Evolutionary conservation across 2,888 invertebrate species (phyloP).

Genomic region (Terebella lapidaria): DNA sequence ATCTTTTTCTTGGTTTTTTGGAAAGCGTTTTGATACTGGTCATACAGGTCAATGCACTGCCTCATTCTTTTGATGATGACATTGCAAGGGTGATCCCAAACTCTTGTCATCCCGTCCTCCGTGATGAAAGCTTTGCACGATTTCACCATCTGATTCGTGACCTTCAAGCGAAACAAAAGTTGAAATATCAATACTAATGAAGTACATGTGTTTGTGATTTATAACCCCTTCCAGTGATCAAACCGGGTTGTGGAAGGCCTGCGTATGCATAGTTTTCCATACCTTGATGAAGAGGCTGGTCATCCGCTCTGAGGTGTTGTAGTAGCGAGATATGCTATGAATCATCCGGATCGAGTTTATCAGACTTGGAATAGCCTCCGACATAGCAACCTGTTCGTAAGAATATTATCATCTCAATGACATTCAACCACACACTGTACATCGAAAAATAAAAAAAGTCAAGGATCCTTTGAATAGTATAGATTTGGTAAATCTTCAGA

Average conservation of each 20-base stretch:
- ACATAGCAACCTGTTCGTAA: slow-evolving; percentile 38
- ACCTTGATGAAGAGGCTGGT: slow-evolving; percentile 41
- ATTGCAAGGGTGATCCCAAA: slow-evolving; percentile 42
- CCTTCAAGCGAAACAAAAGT: slow-evolving; percentile 28
- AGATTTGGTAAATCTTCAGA: too few species aligned
- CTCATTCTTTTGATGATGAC: slow-evolving; percentile 49
- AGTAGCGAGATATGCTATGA: slow-evolving; percentile 42
- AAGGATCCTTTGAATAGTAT: too few species aligned
- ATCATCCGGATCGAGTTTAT: slow-evolving; percentile 50
- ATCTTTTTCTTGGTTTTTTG: slow-evolving; percentile 54
- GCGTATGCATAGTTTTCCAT: neutral
- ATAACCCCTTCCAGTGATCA: too few species aligned
- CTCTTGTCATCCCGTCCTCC: slow-evolving; percentile 32
- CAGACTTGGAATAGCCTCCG: slow-evolving; percentile 41
- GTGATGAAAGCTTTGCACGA: slow-evolving; percentile 47
- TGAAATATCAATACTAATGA: too few species aligned
- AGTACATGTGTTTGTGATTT: too few species aligned
- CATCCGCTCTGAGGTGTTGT: slow-evolving; percentile 49
- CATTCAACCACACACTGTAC: too few species aligned
- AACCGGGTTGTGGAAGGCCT: too few species aligned
- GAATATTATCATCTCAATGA: too few species aligned
- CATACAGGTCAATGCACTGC: slow-evolving; percentile 57
- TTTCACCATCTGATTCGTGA: slow-evolving; percentile 53
- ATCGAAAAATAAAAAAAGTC: too few species aligned
- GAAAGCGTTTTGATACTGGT: slow-evolving; percentile 61